These are phyloP conservation scores for Corythoichthys haematopterus DNA, from an alignment of 2,113 vertebrate species.

Conservation along the genomic window DNA sequence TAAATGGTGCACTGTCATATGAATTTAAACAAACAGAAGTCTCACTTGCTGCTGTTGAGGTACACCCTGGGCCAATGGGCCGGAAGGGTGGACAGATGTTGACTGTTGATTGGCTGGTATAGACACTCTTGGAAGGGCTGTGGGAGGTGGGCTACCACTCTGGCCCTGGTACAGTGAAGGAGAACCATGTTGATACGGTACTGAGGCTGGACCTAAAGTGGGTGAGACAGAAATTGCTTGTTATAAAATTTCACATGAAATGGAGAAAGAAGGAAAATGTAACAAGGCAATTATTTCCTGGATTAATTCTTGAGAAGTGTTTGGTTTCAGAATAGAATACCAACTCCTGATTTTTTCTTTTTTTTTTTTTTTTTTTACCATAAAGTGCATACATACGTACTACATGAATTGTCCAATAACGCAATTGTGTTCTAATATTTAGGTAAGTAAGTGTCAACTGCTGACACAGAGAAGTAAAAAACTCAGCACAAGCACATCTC, in stretches of 20 bases:
- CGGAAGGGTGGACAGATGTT: slow-evolving; percentile 48
- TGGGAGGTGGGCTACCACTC: slow-evolving; percentile 83
- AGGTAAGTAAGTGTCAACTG: no score
- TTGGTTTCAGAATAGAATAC: background rate
- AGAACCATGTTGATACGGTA: slow-evolving; percentile 82
- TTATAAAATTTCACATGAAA: background rate
- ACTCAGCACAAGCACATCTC: no score
- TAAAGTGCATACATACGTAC: no score
- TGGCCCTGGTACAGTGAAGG: slow-evolving; percentile 81
- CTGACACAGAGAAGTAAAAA: no score
- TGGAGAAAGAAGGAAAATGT: background rate
- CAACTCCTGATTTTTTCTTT: no score
- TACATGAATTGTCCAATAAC: no score
- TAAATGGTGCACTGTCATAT: background rate
- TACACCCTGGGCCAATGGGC: slow-evolving; percentile 60
- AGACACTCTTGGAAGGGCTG: slow-evolving; percentile 74
- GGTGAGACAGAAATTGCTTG: background rate
- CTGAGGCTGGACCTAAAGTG: slow-evolving; percentile 76
- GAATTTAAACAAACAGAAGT: background rate
- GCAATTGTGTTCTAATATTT: no score
- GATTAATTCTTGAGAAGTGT: background rate
- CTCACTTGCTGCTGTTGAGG: slow-evolving; percentile 85
- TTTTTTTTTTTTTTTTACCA: no score
- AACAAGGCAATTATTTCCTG: no score
- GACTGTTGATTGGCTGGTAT: slow-evolving; percentile 78